These are phyloP conservation scores for Microtus montanus DNA, from an alignment of 2,113 vertebrate species.

Conservation along the genomic window DNA sequence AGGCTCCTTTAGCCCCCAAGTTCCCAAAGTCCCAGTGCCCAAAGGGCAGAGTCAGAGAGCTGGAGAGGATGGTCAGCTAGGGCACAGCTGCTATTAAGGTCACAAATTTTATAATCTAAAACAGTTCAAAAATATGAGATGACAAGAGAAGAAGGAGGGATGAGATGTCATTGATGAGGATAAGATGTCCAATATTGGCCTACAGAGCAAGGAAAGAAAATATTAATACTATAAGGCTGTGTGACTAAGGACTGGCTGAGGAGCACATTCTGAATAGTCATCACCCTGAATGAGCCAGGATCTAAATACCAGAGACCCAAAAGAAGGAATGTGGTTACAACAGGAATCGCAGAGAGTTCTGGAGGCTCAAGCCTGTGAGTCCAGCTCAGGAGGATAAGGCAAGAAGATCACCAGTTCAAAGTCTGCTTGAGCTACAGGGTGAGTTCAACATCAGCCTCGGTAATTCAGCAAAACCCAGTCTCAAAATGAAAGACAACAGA, in stretches of 20 bases:
- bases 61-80: background rate
- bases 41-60: constrained; percentile 29
- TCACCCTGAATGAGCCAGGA: background rate
- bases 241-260: constrained; percentile 35
- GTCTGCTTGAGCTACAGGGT: background rate
- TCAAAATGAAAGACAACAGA: background rate
- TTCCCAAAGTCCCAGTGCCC: constrained; percentile 53
- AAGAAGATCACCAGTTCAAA: background rate
- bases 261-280: background rate
- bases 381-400: background rate
- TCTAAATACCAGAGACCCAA: constrained; percentile 24
- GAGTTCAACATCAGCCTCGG: background rate
- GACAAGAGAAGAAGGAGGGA: constrained; percentile 15
- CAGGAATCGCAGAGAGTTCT: background rate
- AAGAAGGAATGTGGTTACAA: constrained; percentile 27
- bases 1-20: constrained; percentile 42
- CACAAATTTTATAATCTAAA: constrained; percentile 46
- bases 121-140: constrained; percentile 34
- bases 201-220: constrained; percentile 43
- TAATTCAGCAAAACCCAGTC: background rate
- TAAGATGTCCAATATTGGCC: background rate
- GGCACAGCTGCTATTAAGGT: background rate
- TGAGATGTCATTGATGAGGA: background rate
- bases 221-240: constrained; percentile 38
- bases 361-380: background rate